Percentiles rank a stretch among this genome's conserved stretches.
These are phyloP conservation scores for Trisateles emortualis DNA, from an alignment of 2,888 invertebrate genomes.

Conservation along the genomic window DNA sequence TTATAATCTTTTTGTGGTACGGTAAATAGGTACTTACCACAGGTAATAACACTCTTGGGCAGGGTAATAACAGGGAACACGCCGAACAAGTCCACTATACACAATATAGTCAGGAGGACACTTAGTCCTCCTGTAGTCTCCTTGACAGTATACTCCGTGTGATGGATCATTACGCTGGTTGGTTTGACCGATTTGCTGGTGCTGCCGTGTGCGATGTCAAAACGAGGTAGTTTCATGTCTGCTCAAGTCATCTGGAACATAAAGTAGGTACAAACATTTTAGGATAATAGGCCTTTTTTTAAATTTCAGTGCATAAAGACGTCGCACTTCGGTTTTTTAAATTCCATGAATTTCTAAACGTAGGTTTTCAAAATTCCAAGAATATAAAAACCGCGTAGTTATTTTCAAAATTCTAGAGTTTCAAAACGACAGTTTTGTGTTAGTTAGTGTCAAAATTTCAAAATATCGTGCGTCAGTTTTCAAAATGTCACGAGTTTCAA, in stretches of 20 bases:
- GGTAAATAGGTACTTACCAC: slow-evolving; percentile 84
- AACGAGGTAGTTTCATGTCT: slow-evolving; percentile 57
- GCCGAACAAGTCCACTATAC: slow-evolving; percentile 93
- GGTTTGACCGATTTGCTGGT: slow-evolving; percentile 39
- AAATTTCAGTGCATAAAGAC: too few relatives aligned
- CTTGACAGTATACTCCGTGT: slow-evolving; percentile 59
- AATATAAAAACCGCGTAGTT: too few relatives aligned
- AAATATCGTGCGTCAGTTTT: too few relatives aligned
- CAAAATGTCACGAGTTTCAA: too few relatives aligned
- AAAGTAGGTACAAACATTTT: neutral
- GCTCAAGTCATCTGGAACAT: slow-evolving; percentile 33
- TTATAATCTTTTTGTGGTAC: neutral
- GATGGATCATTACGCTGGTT: slow-evolving; percentile 52
- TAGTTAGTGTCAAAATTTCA: too few relatives aligned
- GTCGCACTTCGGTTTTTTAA: too few relatives aligned
- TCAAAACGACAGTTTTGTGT: too few relatives aligned
- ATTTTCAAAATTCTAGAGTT: too few relatives aligned
- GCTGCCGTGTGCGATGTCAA: neutral
- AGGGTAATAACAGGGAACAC: slow-evolving; percentile 93
- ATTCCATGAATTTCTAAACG: too few relatives aligned
- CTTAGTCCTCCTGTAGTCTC: slow-evolving; percentile 86
- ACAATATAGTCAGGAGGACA: slow-evolving; percentile 90
- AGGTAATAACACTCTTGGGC: slow-evolving; percentile 91
- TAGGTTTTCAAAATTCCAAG: too few relatives aligned
- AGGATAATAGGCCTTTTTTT: too few relatives aligned